Base-by-base conservation (phyloP, 1,140 invertebrate species). In the Diuraphis noxia region DNA sequence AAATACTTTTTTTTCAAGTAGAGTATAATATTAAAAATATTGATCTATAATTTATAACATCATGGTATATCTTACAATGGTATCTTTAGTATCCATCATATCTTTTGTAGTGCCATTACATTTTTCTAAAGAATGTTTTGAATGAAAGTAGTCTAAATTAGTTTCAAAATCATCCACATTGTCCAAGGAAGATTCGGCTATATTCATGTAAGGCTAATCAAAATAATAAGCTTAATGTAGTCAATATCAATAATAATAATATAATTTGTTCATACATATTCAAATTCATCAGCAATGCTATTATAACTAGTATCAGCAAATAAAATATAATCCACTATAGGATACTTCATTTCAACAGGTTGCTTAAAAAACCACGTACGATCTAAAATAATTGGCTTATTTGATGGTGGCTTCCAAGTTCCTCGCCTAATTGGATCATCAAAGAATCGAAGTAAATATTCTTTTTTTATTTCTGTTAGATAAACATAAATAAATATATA, bases 391-490 rank as follows among this genome's bases (percentile, higher is more conserved):
- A 87, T 23, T 34, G 85, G 46, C 6, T 43, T 41, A 46, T 49
- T 87, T 34, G 19, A 46, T 49, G 13, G 40, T 34, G n/a, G 43
- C 34, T 87, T 87, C 85, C 85, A 87, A 17, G 30, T 46, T 36
- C 85, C 43, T 49, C 43, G 85, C 34, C 34, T 87, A 34, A 87
- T 52, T 49, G 85, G 85, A 30, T n/a, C 43, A n/a, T 87, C 85
- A 87, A 49, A 46, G 43, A 34, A 87, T 87, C 43, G 41, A 38
- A 46, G 21, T 46, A 87, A 23, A 87, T 49, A 87, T 4, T 87
- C 85, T 5, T 41, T 21, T 87, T 87, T 87, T 23, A 87, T 87
- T 52, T 87, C 85, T 87, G 34, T n/a, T 63, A 36, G 3, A 21
- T 19, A 40, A 84, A 40, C 17, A 84, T 40, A 84, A 25, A 49